Conservation (phyloP, 2,113 vertebrate species). For the Myotis brandtii region DNA sequence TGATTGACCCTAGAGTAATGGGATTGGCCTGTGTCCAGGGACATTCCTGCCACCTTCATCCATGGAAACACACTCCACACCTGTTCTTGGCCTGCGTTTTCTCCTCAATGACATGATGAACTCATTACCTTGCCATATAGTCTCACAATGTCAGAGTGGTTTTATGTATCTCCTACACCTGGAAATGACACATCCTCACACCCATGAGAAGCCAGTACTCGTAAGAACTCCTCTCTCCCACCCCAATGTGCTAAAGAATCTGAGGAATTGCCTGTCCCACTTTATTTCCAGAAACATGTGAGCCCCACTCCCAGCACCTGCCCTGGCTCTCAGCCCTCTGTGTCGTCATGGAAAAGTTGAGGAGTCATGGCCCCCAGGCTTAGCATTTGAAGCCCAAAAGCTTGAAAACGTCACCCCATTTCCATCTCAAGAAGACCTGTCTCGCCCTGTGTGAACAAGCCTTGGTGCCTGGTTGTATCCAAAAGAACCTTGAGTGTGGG, state of each 20-base stretch:
- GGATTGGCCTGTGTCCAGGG: not conserved
- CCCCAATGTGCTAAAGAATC: not conserved
- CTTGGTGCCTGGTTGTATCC: not conserved
- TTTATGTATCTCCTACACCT: not conserved
- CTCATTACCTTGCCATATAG: not conserved
- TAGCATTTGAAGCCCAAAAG: not conserved
- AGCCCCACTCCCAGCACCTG: not conserved
- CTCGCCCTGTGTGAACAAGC: not conserved
- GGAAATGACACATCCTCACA: not conserved
- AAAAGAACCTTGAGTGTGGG: not conserved
- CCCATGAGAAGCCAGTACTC: not conserved
- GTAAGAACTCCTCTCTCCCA: not conserved
- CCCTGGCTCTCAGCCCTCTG: not conserved
- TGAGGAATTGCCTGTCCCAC: accelerated
- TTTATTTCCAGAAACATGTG: not conserved
- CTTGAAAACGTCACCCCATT: not conserved
- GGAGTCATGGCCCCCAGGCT: not conserved
- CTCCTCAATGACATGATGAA: not conserved
- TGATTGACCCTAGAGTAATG: not conserved
- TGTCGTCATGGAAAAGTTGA: not conserved
- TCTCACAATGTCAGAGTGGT: not conserved
- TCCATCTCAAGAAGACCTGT: not conserved
- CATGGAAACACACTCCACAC: not conserved
- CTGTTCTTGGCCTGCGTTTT: not conserved
- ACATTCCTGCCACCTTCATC: not conserved